Conservation (phyloP, 2,797 vertebrate species). For the Erethizon dorsatum region DNA sequence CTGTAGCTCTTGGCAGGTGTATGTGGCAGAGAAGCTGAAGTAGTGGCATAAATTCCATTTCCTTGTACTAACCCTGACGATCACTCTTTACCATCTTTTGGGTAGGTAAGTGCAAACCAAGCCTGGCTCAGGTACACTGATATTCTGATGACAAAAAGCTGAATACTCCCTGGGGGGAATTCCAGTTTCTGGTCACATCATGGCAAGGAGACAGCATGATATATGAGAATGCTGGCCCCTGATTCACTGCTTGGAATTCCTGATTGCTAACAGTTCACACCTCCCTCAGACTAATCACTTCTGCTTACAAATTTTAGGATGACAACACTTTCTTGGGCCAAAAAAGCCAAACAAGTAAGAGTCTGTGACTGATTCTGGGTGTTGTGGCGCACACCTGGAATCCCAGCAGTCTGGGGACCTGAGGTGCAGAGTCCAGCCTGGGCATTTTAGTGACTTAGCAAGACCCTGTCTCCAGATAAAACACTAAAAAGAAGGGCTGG, state of each 20-base stretch:
- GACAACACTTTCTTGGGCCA: constrained; percentile 11
- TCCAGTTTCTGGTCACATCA: constrained; percentile 35
- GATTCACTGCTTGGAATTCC: constrained; percentile 50
- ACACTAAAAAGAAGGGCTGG: background rate
- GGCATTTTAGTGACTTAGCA: background rate
- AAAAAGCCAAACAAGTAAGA: constrained; percentile 48
- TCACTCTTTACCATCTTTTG: constrained; percentile 7
- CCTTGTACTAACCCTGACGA: background rate
- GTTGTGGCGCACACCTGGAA: background rate
- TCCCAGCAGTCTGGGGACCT: background rate
- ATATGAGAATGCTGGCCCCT: background rate
- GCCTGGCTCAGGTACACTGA: background rate
- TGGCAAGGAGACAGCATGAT: constrained; percentile 19
- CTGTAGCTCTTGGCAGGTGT: constrained; percentile 24
- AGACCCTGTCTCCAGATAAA: background rate
- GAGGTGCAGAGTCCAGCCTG: background rate
- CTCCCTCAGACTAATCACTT: constrained; percentile 37
- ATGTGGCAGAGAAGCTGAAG: constrained; percentile 14
- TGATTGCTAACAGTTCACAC: constrained; percentile 3
- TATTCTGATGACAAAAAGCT: constrained; percentile 23
- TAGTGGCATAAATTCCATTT: background rate
- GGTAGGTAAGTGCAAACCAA: background rate
- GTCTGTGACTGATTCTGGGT: background rate
- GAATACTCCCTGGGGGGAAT: constrained; percentile 13
- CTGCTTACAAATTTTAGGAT: constrained; percentile 45